These are phyloP conservation scores for Tympanoctomys barrerae DNA, from an alignment of 2,797 vertebrate species.

Conservation along the genomic window DNA sequence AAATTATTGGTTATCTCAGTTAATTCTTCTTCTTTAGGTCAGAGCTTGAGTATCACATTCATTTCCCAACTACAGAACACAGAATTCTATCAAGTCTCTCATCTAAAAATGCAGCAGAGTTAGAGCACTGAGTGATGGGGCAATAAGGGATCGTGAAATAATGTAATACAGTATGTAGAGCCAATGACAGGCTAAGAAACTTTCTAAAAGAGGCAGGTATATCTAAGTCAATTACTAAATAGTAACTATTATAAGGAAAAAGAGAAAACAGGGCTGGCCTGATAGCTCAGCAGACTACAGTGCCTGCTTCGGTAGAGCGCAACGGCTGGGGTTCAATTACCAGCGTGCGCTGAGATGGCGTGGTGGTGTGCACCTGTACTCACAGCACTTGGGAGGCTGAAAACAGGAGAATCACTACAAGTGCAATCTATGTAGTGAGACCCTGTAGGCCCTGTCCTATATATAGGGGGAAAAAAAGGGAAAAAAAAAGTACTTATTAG, in stretches of 20 bases:
- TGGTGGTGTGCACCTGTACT: too few species aligned
- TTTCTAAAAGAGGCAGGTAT: constrained; percentile 21
- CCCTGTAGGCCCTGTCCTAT: too few species aligned
- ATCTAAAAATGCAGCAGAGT: constrained; percentile 16
- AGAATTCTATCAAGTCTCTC: constrained; percentile 45
- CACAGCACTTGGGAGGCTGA: too few species aligned
- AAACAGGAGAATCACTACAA: too few species aligned
- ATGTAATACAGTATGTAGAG: background rate
- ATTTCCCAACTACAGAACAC: background rate
- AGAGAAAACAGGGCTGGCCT: background rate
- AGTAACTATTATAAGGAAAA: background rate
- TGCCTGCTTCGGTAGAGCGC: too few species aligned
- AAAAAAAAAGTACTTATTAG: background rate
- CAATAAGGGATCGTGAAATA: constrained; percentile 22
- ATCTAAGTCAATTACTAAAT: constrained; percentile 17
- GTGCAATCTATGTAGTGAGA: too few species aligned
- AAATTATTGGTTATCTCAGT: constrained; percentile 24
- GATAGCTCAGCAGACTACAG: too few species aligned
- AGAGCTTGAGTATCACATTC: background rate
- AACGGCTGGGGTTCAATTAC: too few species aligned
- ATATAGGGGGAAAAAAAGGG: too few species aligned
- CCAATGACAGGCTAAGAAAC: constrained; percentile 13
- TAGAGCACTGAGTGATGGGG: background rate
- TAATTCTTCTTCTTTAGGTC: constrained; percentile 47
- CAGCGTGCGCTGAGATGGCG: too few species aligned